Evolutionary conservation across 2,888 invertebrate genomes (phyloP).

Genomic region (Ophonus ardosiacus): DNA sequence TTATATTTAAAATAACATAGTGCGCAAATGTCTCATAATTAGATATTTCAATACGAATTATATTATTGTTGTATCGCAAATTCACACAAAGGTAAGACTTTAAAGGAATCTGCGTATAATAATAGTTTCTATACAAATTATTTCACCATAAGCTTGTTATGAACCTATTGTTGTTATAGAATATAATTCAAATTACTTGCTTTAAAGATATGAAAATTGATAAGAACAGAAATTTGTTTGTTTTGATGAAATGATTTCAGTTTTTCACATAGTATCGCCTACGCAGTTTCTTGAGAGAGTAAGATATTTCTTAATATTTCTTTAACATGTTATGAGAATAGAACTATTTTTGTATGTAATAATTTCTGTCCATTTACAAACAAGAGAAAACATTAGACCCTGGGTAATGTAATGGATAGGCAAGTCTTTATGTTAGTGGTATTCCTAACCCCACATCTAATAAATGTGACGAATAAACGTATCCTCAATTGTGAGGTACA

Average conservation of each 20-base stretch:
- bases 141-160: conserved; percentile 16
- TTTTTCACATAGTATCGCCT: not conserved
- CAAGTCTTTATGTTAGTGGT: too few species aligned
- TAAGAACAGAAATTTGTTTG: not conserved
- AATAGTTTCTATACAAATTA: conserved; percentile 4
- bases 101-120: not conserved
- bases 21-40: conserved; percentile 25
- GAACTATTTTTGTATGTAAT: too few species aligned
- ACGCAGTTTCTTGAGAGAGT: not conserved
- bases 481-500: too few species aligned
- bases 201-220: conserved; percentile 15
- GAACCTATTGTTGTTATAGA: not conserved
- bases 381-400: too few species aligned
- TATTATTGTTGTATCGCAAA: conserved; percentile 1
- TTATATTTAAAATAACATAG: conserved; percentile 5
- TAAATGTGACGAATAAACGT: too few species aligned
- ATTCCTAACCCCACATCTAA: too few species aligned
- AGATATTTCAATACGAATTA: conserved; percentile 38
- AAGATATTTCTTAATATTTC: not conserved
- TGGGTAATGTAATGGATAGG: too few species aligned
- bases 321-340: not conserved
- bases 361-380: too few species aligned
- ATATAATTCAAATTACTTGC: not conserved
- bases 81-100: conserved; percentile 23
- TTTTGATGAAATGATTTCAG: not conserved